Base-by-base conservation (phyloP, 2,888 invertebrate genomes). In the Cyclophora punctaria region DNA sequence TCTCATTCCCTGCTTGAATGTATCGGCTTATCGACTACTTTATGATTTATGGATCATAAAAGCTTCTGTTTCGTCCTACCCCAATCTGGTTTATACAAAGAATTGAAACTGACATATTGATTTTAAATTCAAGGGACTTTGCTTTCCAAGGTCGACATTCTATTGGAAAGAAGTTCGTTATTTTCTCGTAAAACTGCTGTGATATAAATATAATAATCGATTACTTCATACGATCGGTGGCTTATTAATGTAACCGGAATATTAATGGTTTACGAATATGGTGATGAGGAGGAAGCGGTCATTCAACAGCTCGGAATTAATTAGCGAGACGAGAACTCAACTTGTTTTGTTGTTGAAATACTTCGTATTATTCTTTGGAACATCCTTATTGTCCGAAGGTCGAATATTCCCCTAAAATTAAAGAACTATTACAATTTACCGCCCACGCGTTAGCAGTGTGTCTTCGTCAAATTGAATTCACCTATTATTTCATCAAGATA, bases 181-280 rank as follows among this genome's bases (percentile, higher is more conserved):
- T 55, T 46, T 20, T 20, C 20, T 20, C 20, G 20, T 20, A 20
- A 20, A 20, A 20, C 20, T 20, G 20, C 20, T 20, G 2, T 2
- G 20, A 20, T 20, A 20, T 20, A 20, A 20, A 20, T 56, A 56
- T 50, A 55, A 49, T 52, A 56, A 57, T 49, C 56, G 50, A 48
- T 53, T 52, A 53, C 48, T 50, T 52, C 50, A 50, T 60, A 46
- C 57, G 55, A 56, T 52, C 49, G 53, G 55, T 51, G 57, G 48
- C 48, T 55, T 64, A 60, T 67, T 60, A 62, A 58, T 67, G 63
- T 58, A 71, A 67, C 65, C 62, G 68, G 69, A 64, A 66, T 69
- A 60, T 55, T 59, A 63, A 66, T 67, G 51, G 55, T 57, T 55
- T 57, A 56, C 56, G 56, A 62, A 60, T 66, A 65, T 59, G 53